Evolutionary conservation across 2,888 invertebrate species (phyloP), one percentile per base, ranked within the genome.

Genomic region (Dermolepida albohirtum): DNA sequence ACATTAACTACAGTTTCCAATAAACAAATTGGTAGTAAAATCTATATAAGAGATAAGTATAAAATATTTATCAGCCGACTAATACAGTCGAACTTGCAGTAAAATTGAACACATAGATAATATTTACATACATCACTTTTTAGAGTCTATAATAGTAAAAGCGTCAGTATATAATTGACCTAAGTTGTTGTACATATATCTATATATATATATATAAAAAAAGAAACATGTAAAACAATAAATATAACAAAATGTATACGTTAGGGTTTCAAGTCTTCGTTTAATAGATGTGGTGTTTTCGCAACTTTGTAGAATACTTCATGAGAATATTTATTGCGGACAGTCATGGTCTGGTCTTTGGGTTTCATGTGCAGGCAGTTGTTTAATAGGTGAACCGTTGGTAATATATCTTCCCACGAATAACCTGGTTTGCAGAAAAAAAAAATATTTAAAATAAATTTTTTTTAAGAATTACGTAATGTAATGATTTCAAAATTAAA

Each of bases 251-350:
- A 54, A 29, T 62, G 49, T 67, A 67, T 43, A 49, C 27, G 51
- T 64, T 66, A 72, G 17, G 63, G 50, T 50, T 70, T 64, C 57
- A 77, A 67, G 34, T 74, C 77, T 44, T 79, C 77, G 63, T 79
- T 81, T 39, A 81, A 79, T 72, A 88, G 78, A 34, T 93, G 84
- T 17, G 93, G 90, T 71, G 92, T 89, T 83, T 93, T 93, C 70
- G 96, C 95, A 67, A 96, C 96, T 86, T 95, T 94, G 81, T 93
- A 95, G 85, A 97, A 97, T 80, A 96, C 93, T 77, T 91, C 90
- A 84, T 98, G 97, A 2, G 95, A 95, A 82, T 98, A 98, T 85
- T 98, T 98, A 83, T 92, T 94, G 73, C 92, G 87, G 64, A 97
- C 92, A 34, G 97, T 96, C 85, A 91, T 91, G 74, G 96, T 87